Conservation (phyloP, 2,797 vertebrate genomes). For the Sternotherus odoratus region DNA sequence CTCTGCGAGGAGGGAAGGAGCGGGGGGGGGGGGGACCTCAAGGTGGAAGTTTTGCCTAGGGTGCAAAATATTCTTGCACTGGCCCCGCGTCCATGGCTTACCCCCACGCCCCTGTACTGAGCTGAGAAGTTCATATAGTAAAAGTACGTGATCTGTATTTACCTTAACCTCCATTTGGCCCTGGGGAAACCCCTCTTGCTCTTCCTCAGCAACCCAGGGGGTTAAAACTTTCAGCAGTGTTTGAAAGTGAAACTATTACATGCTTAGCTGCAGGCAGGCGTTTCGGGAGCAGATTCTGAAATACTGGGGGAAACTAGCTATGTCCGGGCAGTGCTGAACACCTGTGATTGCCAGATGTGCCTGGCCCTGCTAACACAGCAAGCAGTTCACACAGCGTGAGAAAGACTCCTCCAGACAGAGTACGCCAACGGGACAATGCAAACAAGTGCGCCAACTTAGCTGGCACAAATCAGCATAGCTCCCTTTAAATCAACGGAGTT, state of each 20-base stretch:
- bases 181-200: neutral
- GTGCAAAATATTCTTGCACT: no score
- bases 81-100: neutral
- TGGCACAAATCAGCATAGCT: neutral
- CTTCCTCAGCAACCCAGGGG: neutral
- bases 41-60: no score
- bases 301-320: neutral
- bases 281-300: neutral
- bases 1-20: no score
- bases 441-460: neutral
- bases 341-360: neutral
- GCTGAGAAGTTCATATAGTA: neutral
- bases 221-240: neutral
- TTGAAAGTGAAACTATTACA: neutral
- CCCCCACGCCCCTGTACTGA: neutral
- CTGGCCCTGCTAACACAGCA: accelerated
- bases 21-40: no score
- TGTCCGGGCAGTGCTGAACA: neutral
- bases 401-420: neutral
- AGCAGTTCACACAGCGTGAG: neutral
- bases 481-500: neutral
- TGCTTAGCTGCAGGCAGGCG: accelerated
- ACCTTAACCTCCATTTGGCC: neutral
- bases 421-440: accelerated
- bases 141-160: neutral